Conservation (phyloP, 2,113 vertebrate species). For the Motacilla tschutschensis region DNA sequence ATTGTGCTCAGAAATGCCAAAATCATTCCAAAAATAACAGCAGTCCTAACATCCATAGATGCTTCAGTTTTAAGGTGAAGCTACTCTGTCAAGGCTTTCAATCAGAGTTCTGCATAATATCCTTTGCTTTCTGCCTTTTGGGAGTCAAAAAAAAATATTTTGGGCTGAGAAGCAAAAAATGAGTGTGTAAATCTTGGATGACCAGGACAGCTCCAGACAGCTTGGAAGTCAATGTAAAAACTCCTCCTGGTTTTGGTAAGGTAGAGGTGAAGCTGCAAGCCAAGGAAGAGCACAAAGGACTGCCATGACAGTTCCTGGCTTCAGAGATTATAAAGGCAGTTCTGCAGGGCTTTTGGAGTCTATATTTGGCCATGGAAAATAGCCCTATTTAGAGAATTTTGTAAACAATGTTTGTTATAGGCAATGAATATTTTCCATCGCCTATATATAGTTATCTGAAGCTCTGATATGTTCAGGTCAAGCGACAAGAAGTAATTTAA, state of each 20-base stretch:
- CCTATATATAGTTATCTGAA: constrained; percentile 25
- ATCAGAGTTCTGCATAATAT: not conserved
- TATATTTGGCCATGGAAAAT: constrained; percentile 29
- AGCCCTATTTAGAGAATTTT: constrained; percentile 23
- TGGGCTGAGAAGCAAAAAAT: not conserved
- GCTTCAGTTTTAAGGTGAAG: not conserved
- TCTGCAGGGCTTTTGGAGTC: not conserved
- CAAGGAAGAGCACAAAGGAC: not conserved
- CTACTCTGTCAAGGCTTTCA: not conserved
- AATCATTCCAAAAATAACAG: not conserved
- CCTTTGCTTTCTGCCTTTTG: not conserved
- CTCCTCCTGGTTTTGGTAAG: not conserved
- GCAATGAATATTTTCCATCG: not conserved
- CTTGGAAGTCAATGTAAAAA: not conserved
- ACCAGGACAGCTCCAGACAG: not conserved
- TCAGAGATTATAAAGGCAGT: not conserved
- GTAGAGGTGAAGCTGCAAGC: not conserved
- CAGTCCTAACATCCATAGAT: not conserved
- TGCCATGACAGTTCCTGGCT: not conserved
- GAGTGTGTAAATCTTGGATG: not conserved
- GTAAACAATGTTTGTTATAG: not conserved
- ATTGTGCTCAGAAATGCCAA: not conserved
- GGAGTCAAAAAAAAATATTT: not conserved
- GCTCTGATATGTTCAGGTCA: not conserved
- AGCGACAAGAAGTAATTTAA: not conserved